phyloP scores from a whole-genome alignment of 2,888 invertebrate species.

The Platycheirus rosarum region DNA sequence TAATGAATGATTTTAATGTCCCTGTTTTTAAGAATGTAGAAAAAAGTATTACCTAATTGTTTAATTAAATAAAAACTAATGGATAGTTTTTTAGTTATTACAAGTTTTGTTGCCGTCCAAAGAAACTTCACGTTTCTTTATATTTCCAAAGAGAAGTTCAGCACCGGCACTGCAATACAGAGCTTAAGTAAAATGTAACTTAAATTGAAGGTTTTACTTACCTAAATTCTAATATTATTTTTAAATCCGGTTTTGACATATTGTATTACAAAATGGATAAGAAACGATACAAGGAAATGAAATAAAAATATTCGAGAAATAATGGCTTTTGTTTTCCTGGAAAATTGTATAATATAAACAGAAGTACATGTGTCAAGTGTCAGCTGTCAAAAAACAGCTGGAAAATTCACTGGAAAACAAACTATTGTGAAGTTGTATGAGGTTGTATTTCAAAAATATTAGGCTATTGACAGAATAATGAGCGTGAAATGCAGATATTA shows the following conservation, averaged over 20 bases:
- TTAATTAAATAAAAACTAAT: not conserved
- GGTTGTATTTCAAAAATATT: slow-evolving; percentile 7
- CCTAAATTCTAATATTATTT: slow-evolving; percentile 67
- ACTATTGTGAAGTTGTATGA: slow-evolving; percentile 44
- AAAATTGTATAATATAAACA: no score
- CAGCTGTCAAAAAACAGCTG: slow-evolving; percentile 13
- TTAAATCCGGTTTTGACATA: slow-evolving; percentile 57
- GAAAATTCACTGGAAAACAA: not conserved
- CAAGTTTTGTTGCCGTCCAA: slow-evolving; percentile 85
- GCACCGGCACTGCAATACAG: slow-evolving; percentile 91
- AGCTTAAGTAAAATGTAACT: slow-evolving; percentile 62
- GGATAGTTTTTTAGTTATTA: slow-evolving; percentile 49
- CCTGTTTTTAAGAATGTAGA: slow-evolving; percentile 79
- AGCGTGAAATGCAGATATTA: no score
- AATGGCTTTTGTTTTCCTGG: no score
- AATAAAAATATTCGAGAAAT: no score
- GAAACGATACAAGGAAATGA: not conserved
- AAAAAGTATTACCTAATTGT: slow-evolving; percentile 57
- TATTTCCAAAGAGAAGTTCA: slow-evolving; percentile 93
- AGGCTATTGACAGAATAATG: no score
- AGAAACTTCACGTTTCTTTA: slow-evolving; percentile 87
- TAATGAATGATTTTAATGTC: slow-evolving; percentile 88
- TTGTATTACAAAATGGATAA: not conserved
- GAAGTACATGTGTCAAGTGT: not conserved
- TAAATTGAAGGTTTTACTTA: not conserved